Conservation (phyloP, 2,888 invertebrate genomes). For the Schizaphis graminum region DNA sequence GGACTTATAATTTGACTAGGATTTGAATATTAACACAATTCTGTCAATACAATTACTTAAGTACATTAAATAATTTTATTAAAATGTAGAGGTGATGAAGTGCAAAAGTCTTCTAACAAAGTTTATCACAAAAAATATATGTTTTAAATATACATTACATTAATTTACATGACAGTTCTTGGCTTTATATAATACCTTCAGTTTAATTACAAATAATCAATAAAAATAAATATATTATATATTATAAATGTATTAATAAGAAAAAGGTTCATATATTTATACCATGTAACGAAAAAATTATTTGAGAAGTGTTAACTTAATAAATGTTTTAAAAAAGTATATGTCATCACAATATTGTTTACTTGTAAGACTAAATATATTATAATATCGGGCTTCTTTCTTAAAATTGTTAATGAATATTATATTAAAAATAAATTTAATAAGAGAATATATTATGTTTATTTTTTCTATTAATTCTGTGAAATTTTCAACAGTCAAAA, state of each 20-base stretch:
- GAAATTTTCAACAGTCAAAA: background rate
- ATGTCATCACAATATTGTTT: background rate
- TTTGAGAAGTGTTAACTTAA: background rate
- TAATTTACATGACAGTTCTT: constrained; percentile 27
- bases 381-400: background rate
- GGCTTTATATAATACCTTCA: constrained; percentile 3
- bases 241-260: background rate
- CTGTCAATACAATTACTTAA: constrained; percentile 36
- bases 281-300: background rate
- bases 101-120: constrained; percentile 32
- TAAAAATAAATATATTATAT: constrained; percentile 4
- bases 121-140: constrained; percentile 52
- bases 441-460: background rate
- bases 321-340: background rate
- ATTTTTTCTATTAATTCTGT: background rate
- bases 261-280: background rate
- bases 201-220: constrained; percentile 38
- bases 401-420: background rate
- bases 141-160: constrained; percentile 32
- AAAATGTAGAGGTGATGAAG: constrained; percentile 29
- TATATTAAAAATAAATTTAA: background rate
- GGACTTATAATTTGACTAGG: constrained; percentile 60
- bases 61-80: constrained; percentile 34
- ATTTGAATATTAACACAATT: constrained; percentile 52
- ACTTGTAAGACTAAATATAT: background rate